These are phyloP conservation scores for human DNA, from an alignment of 2,113 vertebrate species.

Conservation along the genomic window GRCh38 chr7:52747501-52748000, in stretches of 20 bases:
- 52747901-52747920: neutral
- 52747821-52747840: neutral
- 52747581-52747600: neutral
- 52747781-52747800: neutral
- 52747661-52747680: neutral
- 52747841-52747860: neutral
- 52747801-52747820: neutral
- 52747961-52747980: neutral
- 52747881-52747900: neutral
- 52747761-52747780: neutral
- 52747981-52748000: neutral
- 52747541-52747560: neutral
- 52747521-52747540: neutral
- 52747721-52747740: neutral
- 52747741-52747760: neutral
- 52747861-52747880: neutral
- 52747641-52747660: neutral
- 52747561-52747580: neutral
- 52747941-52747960: neutral
- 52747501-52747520: neutral
- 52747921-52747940: neutral
- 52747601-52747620: neutral
- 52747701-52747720: neutral
- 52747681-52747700: neutral
- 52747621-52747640: neutral